Evolutionary conservation across 2,888 invertebrate genomes (phyloP).

Genomic region (Yponomeuta sedellus): DNA sequence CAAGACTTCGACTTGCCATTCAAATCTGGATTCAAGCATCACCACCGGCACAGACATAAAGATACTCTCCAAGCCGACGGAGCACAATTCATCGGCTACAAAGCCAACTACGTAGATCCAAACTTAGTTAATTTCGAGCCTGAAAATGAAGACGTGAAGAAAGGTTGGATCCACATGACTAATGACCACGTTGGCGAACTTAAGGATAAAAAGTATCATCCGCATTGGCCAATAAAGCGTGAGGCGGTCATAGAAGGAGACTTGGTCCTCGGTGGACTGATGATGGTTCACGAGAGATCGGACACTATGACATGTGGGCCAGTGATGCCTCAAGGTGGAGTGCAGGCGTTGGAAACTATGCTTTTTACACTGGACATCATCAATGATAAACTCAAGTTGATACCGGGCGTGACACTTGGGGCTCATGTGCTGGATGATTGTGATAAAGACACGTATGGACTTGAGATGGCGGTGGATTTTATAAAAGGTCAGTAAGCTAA

Average conservation of each 20-base stretch:
- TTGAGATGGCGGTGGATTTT: conserved; percentile 97
- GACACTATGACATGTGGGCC: conserved; percentile 93
- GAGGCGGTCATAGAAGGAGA: conserved; percentile 93
- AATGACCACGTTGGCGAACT: conserved; percentile 58
- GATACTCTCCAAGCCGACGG: neutral
- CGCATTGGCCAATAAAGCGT: conserved; percentile 88
- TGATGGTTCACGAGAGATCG: conserved; percentile 95
- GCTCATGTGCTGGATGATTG: conserved; percentile 95
- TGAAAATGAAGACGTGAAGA: conserved; percentile 32
- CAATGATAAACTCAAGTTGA: conserved; percentile 78
- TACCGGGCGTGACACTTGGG: conserved; percentile 88
- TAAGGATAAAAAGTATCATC: conserved; percentile 44
- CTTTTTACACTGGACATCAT: conserved; percentile 90
- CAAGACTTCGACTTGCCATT: conserved; percentile 29
- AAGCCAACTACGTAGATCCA: conserved; percentile 8
- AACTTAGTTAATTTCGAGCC: conserved; percentile 19
- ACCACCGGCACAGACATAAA: conserved; percentile 18
- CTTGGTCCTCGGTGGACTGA: conserved; percentile 90
- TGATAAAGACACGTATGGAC: conserved; percentile 95
- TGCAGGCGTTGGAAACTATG: conserved; percentile 94
- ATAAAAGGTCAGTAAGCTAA: conserved; percentile 87
- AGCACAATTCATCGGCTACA: neutral
- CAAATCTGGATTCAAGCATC: conserved; percentile 27
- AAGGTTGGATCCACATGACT: conserved; percentile 58
- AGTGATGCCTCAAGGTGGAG: conserved; percentile 95